phyloP scores from a whole-genome alignment of 2,888 invertebrate genomes.

The Capitulum mitella region DNA sequence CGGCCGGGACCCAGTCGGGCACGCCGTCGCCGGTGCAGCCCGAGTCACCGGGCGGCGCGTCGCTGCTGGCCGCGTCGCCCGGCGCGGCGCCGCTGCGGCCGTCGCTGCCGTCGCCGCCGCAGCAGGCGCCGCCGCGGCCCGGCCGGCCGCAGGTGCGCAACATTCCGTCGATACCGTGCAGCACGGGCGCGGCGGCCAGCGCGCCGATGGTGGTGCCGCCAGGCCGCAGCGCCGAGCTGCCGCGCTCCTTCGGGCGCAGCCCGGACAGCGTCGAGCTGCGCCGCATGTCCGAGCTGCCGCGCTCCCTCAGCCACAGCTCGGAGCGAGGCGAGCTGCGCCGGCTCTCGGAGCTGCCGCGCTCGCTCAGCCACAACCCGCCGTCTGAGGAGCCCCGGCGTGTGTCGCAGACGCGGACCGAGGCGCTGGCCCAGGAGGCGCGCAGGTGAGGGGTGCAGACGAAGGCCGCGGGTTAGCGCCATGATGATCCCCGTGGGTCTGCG shows the following conservation, averaged over 20 bases:
- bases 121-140: neutral
- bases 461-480: too few relatives aligned
- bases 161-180: slow-evolving; percentile 22
- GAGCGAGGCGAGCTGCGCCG: too few relatives aligned
- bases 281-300: neutral
- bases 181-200: slow-evolving; percentile 16
- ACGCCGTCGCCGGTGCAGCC: neutral
- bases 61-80: neutral
- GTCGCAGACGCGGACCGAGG: neutral
- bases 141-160: neutral
- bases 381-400: neutral
- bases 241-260: neutral
- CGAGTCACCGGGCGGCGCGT: too few relatives aligned
- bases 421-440: slow-evolving; percentile 4
- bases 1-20: neutral
- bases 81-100: neutral
- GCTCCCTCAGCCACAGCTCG: neutral
- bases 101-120: neutral
- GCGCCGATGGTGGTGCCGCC: neutral
- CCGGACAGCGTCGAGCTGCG: neutral
- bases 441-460: too few relatives aligned
- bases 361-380: neutral
- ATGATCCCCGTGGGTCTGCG: too few relatives aligned
- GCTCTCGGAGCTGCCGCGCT: neutral
- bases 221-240: neutral